These are phyloP conservation scores for Pyrochroa serraticornis DNA, from an alignment of 2,888 invertebrate genomes.

Conservation along the genomic window DNA sequence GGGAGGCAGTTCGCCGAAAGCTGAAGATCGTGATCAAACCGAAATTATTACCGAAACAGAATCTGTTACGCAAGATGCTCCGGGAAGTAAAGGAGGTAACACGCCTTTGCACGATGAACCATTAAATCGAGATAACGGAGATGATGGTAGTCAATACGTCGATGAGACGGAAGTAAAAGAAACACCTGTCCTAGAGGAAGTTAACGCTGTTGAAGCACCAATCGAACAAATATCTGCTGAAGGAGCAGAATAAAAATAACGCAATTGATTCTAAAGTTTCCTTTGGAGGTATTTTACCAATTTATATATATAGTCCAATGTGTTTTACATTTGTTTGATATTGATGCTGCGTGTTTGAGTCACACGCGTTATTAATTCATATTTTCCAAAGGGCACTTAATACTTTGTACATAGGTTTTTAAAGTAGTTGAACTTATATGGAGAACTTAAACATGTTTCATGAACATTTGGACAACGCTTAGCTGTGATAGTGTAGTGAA, in stretches of 20 bases:
- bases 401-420: constrained; percentile 35
- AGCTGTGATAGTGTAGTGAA: constrained; percentile 57
- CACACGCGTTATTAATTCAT: constrained; percentile 8
- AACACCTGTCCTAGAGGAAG: constrained; percentile 10
- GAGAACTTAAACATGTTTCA: constrained; percentile 30
- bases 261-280: constrained; percentile 8
- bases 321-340: constrained; percentile 8
- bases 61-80: constrained; percentile 6
- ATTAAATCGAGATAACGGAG: constrained; percentile 22
- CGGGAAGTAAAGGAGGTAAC: constrained; percentile 31
- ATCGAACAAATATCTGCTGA: background rate
- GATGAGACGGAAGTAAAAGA: constrained; percentile 4
- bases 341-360: background rate
- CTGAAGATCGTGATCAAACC: constrained; percentile 1
- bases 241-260: background rate
- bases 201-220: background rate
- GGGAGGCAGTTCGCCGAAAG: constrained; percentile 29
- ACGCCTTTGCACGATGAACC: constrained; percentile 37
- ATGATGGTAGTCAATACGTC: constrained; percentile 22
- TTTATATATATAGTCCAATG: background rate
- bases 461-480: constrained; percentile 36
- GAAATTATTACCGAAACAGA: background rate
- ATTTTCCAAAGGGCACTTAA: constrained; percentile 28
- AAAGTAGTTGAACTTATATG: constrained; percentile 29
- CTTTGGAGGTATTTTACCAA: constrained; percentile 6